Base-by-base conservation (phyloP, 2,113 vertebrate genomes). In the Zosterops pallidus region DNA sequence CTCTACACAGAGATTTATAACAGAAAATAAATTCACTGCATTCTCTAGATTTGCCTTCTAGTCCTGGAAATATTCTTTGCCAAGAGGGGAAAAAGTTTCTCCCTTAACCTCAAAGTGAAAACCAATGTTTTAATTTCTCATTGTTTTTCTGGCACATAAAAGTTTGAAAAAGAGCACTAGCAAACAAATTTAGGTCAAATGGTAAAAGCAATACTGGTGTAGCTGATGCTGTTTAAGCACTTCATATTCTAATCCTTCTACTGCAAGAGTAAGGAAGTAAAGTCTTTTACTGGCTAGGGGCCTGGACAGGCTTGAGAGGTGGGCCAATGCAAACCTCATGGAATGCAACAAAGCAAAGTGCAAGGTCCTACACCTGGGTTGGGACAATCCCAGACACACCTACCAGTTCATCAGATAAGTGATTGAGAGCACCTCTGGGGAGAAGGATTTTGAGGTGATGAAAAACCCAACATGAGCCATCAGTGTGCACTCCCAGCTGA, bases 401-500 rank as follows among this genome's bases (percentile, higher is more conserved):
- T 23, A 23, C 46, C n/a, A 31, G 3, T 0, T 37, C 46, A 26
- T 26, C 13, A 37, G 19, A 53, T 8, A 68, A 52, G 18, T 60
- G 26, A 23, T 23, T 37, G 37, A 77, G 23, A 69, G 8, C 26
- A 52, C 6, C 14, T 24, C 33, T 62, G 33, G 25, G 5, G 11
- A 76, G 35, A 65, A 44, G 33, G 12, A 60, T 18, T 77, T 60
- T 17, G 44, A 22, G n/a, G 33, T 33, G 11, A 60, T 53, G 39
- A 62, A 77, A 69, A 77, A 28, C 26, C 19, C 22, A 26, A 4
- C 26, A 24, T 28, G 33, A 78, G 12, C 47, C 28, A 44, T 42
- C 55, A 52, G 12, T 53, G 39, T 28, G 3, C 1, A 0, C 33
- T 53, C 0, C 0, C 23, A 53, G 55, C 47, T 5, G 26, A 55